Conservation (phyloP, 2,797 vertebrate genomes). For the Dipus sagitta region DNA sequence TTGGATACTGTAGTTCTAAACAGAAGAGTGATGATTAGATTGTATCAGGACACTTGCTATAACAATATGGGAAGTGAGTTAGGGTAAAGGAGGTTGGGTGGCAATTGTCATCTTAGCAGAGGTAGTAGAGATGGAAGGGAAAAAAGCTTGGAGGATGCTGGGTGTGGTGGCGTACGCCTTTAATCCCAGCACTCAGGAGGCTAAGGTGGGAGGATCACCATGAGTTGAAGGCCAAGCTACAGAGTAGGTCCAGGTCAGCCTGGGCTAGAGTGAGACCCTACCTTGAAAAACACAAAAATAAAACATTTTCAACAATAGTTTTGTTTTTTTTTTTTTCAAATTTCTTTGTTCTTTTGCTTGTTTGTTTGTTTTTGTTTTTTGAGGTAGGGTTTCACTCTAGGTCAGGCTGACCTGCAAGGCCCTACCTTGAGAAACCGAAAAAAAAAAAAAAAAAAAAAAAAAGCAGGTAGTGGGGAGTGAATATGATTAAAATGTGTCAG, state of each 20-base stretch:
- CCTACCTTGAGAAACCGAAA: no score
- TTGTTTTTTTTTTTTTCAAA: no score
- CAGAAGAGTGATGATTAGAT: background rate
- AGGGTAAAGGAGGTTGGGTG: background rate
- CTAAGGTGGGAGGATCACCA: background rate
- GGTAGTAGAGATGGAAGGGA: background rate
- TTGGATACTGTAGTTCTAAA: slow-evolving; percentile 8
- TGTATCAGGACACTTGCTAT: background rate
- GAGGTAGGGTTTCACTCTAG: no score
- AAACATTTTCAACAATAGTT: no score
- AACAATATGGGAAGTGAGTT: background rate
- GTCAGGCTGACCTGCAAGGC: no score
- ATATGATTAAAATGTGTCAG: no score
- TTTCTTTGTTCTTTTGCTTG: background rate
- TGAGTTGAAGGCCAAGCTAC: background rate
- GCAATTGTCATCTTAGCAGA: background rate
- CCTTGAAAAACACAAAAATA: background rate
- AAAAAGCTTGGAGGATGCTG: background rate
- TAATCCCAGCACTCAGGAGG: background rate
- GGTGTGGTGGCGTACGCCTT: background rate
- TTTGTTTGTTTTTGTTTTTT: no score
- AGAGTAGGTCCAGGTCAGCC: no score
- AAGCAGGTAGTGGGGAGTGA: no score
- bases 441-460: no score
- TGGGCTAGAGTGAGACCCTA: background rate